Evolutionary conservation across 1,140 invertebrate genomes (phyloP).

Genomic region (Apis florea): DNA sequence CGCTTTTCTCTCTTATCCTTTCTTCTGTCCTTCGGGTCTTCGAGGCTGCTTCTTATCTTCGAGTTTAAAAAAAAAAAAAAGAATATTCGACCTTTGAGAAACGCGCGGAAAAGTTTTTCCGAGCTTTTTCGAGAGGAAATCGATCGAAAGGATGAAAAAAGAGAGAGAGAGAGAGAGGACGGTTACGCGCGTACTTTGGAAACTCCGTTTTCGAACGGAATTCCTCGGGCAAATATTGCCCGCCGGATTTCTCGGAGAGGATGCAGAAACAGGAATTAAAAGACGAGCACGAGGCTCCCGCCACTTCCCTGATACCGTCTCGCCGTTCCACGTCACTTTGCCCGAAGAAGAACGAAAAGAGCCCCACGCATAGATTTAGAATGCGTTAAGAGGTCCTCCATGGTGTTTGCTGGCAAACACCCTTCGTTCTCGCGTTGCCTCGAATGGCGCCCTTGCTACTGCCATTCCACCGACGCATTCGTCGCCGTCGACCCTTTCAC

Average conservation of each 20-base stretch:
- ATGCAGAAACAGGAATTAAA: constrained; percentile 28
- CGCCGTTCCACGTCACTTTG: constrained; percentile 56
- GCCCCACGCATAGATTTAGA: constrained; percentile 64
- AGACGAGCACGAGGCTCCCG: constrained; percentile 23
- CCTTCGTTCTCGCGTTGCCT: constrained; percentile 69
- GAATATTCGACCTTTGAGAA: too few relatives aligned
- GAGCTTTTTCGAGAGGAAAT: too few relatives aligned
- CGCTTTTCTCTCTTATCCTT: background rate
- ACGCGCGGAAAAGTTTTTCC: too few relatives aligned
- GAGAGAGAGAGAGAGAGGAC: too few relatives aligned
- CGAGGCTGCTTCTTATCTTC: too few relatives aligned
- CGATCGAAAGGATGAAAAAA: too few relatives aligned
- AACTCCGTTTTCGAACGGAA: background rate
- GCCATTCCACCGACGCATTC: constrained; percentile 49
- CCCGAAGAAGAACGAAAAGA: constrained; percentile 47
- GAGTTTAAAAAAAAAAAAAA: too few relatives aligned
- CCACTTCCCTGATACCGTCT: constrained; percentile 45
- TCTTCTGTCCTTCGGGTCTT: too few relatives aligned
- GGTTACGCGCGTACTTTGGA: too few relatives aligned
- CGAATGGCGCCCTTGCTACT: constrained; percentile 68
- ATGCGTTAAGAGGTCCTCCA: constrained; percentile 72
- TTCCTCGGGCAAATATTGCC: background rate
- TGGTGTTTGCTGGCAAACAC: constrained; percentile 76
- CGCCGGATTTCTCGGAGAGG: background rate
- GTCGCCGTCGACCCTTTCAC: constrained; percentile 67